These are phyloP conservation scores for Ophiodon elongatus DNA, from an alignment of 2,113 vertebrate genomes.

Conservation along the genomic window DNA sequence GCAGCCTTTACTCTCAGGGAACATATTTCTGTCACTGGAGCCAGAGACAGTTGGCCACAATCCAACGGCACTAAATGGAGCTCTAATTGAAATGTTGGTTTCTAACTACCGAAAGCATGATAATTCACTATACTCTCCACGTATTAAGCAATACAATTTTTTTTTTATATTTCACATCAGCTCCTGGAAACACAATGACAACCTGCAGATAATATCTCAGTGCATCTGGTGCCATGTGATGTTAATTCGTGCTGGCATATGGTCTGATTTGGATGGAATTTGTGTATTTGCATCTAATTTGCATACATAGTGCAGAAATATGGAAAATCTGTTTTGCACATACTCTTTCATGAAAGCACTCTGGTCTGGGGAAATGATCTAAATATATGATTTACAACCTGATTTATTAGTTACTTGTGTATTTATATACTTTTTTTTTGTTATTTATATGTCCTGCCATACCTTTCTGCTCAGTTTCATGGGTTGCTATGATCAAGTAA, in stretches of 20 bases:
- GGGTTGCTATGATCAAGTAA: neutral
- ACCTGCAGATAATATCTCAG: conserved; percentile 21
- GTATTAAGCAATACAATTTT: neutral
- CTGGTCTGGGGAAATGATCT: neutral
- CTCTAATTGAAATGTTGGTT: neutral
- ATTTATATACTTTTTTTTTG: neutral
- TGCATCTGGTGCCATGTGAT: conserved; percentile 28
- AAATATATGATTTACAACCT: neutral
- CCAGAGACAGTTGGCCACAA: neutral
- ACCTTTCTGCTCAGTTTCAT: neutral
- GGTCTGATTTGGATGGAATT: conserved; percentile 30
- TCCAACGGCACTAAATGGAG: neutral
- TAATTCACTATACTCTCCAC: neutral
- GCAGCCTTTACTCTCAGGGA: neutral
- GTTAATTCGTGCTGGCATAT: conserved; percentile 26
- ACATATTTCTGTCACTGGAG: neutral
- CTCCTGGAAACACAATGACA: conserved; percentile 18
- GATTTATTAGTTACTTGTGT: neutral
- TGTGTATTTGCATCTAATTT: conserved; percentile 38
- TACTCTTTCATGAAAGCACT: neutral
- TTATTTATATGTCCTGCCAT: neutral
- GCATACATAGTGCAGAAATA: neutral
- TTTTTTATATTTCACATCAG: conserved; percentile 10
- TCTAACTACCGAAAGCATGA: neutral
- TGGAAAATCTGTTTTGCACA: neutral